Conservation (phyloP, 2,797 vertebrate species). For the Esox masquinongy region DNA sequence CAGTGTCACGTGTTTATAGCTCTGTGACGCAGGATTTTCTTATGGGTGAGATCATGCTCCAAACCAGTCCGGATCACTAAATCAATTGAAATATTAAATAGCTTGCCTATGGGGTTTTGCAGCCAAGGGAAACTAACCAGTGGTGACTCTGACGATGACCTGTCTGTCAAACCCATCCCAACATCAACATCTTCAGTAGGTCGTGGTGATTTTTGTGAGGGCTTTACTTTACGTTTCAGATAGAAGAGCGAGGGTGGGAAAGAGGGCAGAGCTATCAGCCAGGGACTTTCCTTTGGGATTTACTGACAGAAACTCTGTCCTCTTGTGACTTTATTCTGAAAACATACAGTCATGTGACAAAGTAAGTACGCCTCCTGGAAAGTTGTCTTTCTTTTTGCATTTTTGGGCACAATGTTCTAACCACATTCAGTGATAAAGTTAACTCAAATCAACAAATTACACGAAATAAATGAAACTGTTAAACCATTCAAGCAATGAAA, state of each 20-base stretch:
- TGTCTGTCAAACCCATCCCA: background rate
- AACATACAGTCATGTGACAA: background rate
- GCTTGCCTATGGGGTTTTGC: background rate
- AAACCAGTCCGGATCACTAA: background rate
- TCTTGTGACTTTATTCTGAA: background rate
- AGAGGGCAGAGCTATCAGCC: background rate
- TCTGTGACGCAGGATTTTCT: background rate
- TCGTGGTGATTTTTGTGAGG: background rate
- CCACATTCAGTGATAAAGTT: no score
- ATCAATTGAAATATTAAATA: background rate
- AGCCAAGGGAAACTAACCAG: background rate
- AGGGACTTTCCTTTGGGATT: background rate
- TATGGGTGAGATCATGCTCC: background rate
- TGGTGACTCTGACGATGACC: background rate
- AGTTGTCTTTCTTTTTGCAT: no score
- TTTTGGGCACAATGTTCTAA: no score
- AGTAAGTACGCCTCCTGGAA: no score
- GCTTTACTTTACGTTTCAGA: background rate
- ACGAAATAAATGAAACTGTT: no score
- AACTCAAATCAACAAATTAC: no score
- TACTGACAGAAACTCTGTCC: background rate
- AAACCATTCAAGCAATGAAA: no score
- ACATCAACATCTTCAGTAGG: background rate
- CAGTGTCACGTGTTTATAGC: background rate
- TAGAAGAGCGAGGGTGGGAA: background rate